A percentile compares a stretch with the other conserved stretches of the same genome.
Evolutionary conservation across 2,797 vertebrate genomes (phyloP).

Genomic region (Anguilla pacifica): DNA sequence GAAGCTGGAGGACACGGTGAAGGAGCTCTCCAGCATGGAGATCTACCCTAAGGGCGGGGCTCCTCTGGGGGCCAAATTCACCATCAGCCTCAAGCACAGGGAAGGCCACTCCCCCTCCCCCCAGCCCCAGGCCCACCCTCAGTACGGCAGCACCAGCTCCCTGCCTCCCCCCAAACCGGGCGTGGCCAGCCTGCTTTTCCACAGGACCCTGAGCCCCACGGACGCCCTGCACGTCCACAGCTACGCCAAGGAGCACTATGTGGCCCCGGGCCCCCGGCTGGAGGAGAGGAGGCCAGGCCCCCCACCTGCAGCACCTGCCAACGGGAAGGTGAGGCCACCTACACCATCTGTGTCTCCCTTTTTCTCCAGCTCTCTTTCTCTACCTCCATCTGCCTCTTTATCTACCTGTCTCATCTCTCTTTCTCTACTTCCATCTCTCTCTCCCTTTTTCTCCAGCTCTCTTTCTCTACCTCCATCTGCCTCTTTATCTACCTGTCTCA

Average conservation of each 20-base stretch:
- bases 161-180: slow-evolving; percentile 76
- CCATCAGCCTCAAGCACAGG: no score
- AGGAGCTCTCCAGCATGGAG: slow-evolving; percentile 36
- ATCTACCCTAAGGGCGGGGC: slow-evolving; percentile 55
- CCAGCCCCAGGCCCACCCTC: slow-evolving; percentile 38
- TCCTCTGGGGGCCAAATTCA: slow-evolving; percentile 32
- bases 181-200: slow-evolving; percentile 78
- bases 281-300: slow-evolving; percentile 56
- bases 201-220: slow-evolving; percentile 75
- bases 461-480: neutral
- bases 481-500: neutral
- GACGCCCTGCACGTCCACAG: slow-evolving; percentile 85
- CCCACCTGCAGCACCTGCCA: slow-evolving; percentile 57
- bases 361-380: neutral
- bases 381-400: neutral
- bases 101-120: neutral
- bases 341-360: neutral
- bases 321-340: slow-evolving; percentile 61
- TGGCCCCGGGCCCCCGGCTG: slow-evolving; percentile 32
- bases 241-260: slow-evolving; percentile 80
- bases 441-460: neutral
- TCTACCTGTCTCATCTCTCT: neutral
- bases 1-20: neutral
- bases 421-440: slow-evolving; percentile 29
- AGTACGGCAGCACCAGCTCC: slow-evolving; percentile 50